Base-by-base conservation (phyloP, 1,140 invertebrate genomes). In the Neodiprion pinetum region DNA sequence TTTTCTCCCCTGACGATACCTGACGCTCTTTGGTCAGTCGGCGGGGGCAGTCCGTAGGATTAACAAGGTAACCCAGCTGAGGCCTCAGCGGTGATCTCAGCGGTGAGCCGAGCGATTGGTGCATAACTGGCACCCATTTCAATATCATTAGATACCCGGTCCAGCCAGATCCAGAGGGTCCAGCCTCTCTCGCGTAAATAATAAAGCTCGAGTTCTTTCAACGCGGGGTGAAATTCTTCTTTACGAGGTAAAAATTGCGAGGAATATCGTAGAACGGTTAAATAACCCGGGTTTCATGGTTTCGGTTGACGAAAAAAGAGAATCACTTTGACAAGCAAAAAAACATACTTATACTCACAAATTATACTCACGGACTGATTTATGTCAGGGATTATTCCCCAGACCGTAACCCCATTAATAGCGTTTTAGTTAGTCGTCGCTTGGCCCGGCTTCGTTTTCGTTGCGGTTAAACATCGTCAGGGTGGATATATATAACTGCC, bases 21-120 rank as follows among this genome's bases (percentile, higher is more conserved):
- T 40, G 28, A 40, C 5, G 28, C 1, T 40, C 28, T 40, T 40
- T 5, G 28, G 1, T 40, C 28, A 40, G 28, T 40, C 28, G 28
- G 28, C 28, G 71, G 74, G 80, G 78, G 76, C 79, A 77, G 81
- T 79, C 81, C 28, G 28, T 40, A 79, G 81, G 81, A 81, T 81
- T 83, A 83, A 83, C 82, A 83, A 81, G 82, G 79, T 80, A 83
- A 83, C 82, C 76, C 75, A 82, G 80, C 77, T 72, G 23, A 76
- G 67, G 67, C 71, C 72, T 40, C 28, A 40, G 28, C 28, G 28
- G 28, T 40, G 28, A 40, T 40, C 50, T 70, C 70, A 78, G 73
- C 73, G 67, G 73, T 74, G 75, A 77, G 74, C 78, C 78, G 76
- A 82, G 81, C 80, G 75, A 76, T 75, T 71, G 73, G 71, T 61